Conservation (phyloP, 2,113 vertebrate genomes). For the Microcebus griseorufus region DNA sequence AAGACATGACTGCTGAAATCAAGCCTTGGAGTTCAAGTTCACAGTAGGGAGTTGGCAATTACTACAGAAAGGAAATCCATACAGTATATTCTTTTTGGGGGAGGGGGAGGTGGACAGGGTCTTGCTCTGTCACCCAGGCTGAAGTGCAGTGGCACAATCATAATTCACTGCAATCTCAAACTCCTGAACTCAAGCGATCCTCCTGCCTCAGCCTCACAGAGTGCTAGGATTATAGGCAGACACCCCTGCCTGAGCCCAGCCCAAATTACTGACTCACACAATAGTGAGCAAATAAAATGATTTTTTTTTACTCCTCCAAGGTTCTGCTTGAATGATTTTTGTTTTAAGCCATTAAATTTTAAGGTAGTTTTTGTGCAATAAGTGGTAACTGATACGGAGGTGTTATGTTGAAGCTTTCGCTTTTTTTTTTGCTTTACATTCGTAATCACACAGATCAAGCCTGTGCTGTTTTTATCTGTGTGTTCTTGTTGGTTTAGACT, state of each 20-base stretch:
- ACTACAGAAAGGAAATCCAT: not conserved
- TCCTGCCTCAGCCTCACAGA: not conserved
- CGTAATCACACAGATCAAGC: not conserved
- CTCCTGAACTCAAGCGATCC: not conserved
- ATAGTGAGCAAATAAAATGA: not conserved
- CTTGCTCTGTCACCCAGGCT: not conserved
- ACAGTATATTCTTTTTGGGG: not conserved
- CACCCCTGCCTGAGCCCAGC: not conserved
- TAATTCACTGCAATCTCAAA: not conserved
- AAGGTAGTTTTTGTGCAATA: not conserved
- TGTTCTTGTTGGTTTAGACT: not conserved
- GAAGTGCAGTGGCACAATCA: not conserved
- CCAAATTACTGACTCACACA: not conserved
- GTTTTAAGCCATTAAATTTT: not conserved
- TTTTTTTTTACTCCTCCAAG: not conserved
- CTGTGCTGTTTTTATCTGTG: not conserved
- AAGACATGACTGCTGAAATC: not conserved
- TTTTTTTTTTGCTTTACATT: not conserved
- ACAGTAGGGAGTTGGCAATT: not conserved
- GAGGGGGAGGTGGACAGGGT: not conserved
- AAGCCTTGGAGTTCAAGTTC: not conserved
- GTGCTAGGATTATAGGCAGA: not conserved
- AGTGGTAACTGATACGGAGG: not conserved
- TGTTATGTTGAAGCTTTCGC: not conserved
- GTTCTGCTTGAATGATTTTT: not conserved